Evolutionary conservation across 2,797 vertebrate genomes (phyloP).

Genomic region (Luscinia luscinia): DNA sequence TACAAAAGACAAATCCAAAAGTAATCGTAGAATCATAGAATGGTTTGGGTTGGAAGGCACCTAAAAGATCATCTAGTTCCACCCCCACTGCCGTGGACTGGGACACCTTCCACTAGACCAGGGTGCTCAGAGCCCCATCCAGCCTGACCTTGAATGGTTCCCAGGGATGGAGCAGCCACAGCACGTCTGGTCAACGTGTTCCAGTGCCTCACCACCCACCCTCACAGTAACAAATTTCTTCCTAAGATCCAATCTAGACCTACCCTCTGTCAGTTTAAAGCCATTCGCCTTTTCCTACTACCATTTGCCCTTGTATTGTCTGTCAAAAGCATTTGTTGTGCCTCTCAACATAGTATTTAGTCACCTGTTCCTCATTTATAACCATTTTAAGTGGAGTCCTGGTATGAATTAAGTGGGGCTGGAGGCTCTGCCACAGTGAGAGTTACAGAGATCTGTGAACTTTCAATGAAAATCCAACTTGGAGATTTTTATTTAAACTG

Average conservation of each 20-base stretch:
- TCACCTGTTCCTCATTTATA: slow-evolving; percentile 7
- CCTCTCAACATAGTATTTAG: background rate
- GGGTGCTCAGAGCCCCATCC: background rate
- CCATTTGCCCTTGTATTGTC: background rate
- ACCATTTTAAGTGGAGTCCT: background rate
- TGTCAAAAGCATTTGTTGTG: slow-evolving; percentile 18
- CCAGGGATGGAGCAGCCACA: background rate
- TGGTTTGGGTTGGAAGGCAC: background rate
- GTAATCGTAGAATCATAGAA: background rate
- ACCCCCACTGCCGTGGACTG: fast-evolving
- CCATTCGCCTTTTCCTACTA: background rate
- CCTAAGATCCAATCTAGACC: background rate
- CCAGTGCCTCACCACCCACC: background rate
- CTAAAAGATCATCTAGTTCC: background rate
- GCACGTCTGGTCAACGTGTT: background rate
- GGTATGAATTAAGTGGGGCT: background rate
- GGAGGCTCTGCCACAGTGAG: background rate
- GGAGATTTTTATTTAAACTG: background rate
- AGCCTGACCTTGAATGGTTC: background rate
- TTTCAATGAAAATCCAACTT: background rate
- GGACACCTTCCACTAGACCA: background rate
- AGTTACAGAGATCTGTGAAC: background rate
- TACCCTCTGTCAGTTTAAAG: background rate
- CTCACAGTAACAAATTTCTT: background rate
- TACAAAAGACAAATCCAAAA: background rate